A percentile compares a stretch with the other conserved stretches of the same genome.
phyloP scores from a whole-genome alignment of 2,113 vertebrate species.

The Penelope pileata region DNA sequence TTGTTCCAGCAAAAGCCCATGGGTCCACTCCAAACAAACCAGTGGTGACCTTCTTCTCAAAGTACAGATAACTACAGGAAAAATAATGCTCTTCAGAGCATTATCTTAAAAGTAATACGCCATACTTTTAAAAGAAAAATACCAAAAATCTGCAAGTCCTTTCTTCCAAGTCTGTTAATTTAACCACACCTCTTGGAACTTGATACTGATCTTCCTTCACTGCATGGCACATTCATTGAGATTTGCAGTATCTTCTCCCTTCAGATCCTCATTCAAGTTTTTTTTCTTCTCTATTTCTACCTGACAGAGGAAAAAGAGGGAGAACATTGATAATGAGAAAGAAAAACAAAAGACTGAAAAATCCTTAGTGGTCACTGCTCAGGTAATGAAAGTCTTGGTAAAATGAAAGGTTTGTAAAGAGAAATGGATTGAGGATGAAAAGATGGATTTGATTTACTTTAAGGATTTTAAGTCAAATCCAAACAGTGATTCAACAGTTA shows the following conservation, averaged over 20 bases:
- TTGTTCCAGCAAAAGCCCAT: neutral
- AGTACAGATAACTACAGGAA: neutral
- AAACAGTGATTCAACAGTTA: neutral
- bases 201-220: conserved; percentile 60
- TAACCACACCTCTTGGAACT: neutral
- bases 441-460: neutral
- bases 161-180: neutral
- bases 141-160: neutral
- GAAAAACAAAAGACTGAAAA: neutral
- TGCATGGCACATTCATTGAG: conserved; percentile 81
- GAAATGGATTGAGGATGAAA: neutral
- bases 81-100: neutral
- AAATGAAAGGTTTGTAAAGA: neutral
- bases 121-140: conserved; percentile 4
- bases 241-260: conserved; percentile 71
- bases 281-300: conserved; percentile 88
- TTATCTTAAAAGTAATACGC: conserved; percentile 25
- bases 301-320: conserved; percentile 66
- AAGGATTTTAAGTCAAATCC: neutral
- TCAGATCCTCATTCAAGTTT: conserved; percentile 73
- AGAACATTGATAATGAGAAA: neutral
- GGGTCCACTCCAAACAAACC: neutral
- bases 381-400: neutral
- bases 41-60: conserved; percentile 4
- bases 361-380: neutral